These are phyloP conservation scores for Diadumene lineata DNA, from an alignment of 92 coral and sea anemone species.

Conservation along the genomic window DNA sequence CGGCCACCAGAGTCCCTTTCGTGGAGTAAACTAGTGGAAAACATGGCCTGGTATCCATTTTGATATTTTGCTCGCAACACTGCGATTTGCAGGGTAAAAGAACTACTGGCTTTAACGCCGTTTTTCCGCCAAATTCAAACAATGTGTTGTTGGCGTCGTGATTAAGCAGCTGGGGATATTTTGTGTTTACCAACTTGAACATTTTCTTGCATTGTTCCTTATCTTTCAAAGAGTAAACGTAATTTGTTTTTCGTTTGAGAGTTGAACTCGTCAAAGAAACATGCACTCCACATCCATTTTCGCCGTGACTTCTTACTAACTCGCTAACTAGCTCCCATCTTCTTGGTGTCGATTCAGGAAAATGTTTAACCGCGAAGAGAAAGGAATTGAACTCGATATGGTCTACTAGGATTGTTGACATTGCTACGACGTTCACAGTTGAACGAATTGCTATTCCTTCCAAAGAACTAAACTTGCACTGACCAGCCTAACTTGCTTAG, in stretches of 20 bases:
- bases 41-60: slow-evolving; percentile 67
- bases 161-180: neutral
- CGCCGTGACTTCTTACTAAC: neutral
- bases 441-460: no score
- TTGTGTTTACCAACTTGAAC: neutral
- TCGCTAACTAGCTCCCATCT: slow-evolving; percentile 5
- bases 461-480: no score
- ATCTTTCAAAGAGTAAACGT: neutral
- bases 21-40: slow-evolving; percentile 67
- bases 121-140: slow-evolving; percentile 5
- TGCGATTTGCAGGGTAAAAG: slow-evolving; percentile 40
- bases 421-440: no score
- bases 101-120: slow-evolving; percentile 41
- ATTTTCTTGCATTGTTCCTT: neutral
- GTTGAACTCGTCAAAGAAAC: no score
- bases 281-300: no score
- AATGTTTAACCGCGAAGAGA: slow-evolving; percentile 1
- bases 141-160: neutral
- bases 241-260: no score
- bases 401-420: no score
- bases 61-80: slow-evolving; percentile 61
- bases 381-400: no score
- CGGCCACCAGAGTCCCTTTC: slow-evolving; percentile 68
- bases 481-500: no score
- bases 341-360: neutral